Evolutionary conservation across 2,113 vertebrate genomes (phyloP), one percentile per base, ranked within the genome.

Genomic region (Larimichthys crocea): DNA sequence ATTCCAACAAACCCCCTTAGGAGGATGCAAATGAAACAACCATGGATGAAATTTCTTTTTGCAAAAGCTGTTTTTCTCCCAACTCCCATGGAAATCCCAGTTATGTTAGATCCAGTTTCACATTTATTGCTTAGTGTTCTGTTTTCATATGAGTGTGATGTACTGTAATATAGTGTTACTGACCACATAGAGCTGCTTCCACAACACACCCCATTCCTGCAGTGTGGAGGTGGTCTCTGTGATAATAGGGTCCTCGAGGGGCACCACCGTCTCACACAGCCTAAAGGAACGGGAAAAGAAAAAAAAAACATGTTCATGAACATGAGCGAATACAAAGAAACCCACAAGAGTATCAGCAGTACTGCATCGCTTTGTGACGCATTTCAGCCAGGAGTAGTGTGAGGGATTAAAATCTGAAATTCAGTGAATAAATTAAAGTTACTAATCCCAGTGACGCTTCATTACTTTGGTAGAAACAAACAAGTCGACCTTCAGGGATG

Each of bases 101-200:
- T 31, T 46, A 48, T 74, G 49, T 74, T 44, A 76, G 29, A 81
- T 59, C 29, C 16, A 53, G 5, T 63, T 52, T 63, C 57, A 53
- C 46, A 61, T 76, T 63, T 86, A 88, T 70, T 84, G 57, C 56
- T 80, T 4, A 31, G 63, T 75, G 81, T 49, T 82, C 72, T 76
- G 31, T 86, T 80, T 74, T 53, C 16, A 64, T 56, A 71, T 66
- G 31, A 74, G n/a, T 11, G 68, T 57, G n/a, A 74, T 72, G 82
- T 22, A 15, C 26, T 64, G 20, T 48, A 35, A 73, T 63, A 46
- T n/a, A 53, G 17, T 50, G 72, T 24, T 12, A 93, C 93, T 96
- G 93, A 99, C 98, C 97, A 99, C 98, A 92, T 98, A 99, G 17
- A 99, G 96, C 91, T 99, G 97, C 87, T 99, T 99, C 98, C 98